phyloP scores from a whole-genome alignment of 2,888 invertebrate species.

The Acleris sparsana region DNA sequence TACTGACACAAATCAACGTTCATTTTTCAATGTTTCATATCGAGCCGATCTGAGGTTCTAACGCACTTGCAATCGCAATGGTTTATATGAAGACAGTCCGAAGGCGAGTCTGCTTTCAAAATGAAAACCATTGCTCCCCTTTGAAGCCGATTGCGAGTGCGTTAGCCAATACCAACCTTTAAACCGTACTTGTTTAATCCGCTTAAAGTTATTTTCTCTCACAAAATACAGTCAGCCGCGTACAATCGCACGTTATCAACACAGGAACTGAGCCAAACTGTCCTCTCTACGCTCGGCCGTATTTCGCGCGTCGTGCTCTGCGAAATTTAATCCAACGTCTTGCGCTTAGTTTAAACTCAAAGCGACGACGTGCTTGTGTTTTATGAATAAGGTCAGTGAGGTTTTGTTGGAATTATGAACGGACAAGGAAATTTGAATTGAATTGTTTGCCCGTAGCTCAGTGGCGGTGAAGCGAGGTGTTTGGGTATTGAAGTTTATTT shows the following conservation, averaged over 20 bases:
- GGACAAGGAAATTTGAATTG: slow-evolving; percentile 26
- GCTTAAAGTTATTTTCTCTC: too few relatives aligned
- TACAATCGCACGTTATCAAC: background rate
- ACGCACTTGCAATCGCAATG: too few relatives aligned
- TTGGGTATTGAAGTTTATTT: slow-evolving; percentile 1
- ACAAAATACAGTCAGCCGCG: too few relatives aligned
- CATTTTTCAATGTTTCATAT: too few relatives aligned
- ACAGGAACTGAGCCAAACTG: slow-evolving; percentile 3
- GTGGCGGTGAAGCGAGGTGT: background rate
- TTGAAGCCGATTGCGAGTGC: too few relatives aligned
- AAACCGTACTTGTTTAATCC: too few relatives aligned
- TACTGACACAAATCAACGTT: too few relatives aligned
- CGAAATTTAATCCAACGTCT: slow-evolving; percentile 68
- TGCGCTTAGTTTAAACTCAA: slow-evolving; percentile 55
- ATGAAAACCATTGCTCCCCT: too few relatives aligned
- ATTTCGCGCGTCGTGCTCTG: slow-evolving; percentile 56
- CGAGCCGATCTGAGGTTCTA: too few relatives aligned
- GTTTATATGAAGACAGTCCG: too few relatives aligned
- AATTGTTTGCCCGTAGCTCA: background rate
- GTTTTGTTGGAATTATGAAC: slow-evolving; percentile 38
- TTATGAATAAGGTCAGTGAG: slow-evolving; percentile 32
- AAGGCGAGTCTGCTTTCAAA: too few relatives aligned
- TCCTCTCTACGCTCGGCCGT: slow-evolving; percentile 45
- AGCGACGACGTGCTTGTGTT: slow-evolving; percentile 41
- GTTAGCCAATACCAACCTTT: too few relatives aligned